Base-by-base conservation (phyloP, 1,140 invertebrate genomes). In the Ips typographus region DNA sequence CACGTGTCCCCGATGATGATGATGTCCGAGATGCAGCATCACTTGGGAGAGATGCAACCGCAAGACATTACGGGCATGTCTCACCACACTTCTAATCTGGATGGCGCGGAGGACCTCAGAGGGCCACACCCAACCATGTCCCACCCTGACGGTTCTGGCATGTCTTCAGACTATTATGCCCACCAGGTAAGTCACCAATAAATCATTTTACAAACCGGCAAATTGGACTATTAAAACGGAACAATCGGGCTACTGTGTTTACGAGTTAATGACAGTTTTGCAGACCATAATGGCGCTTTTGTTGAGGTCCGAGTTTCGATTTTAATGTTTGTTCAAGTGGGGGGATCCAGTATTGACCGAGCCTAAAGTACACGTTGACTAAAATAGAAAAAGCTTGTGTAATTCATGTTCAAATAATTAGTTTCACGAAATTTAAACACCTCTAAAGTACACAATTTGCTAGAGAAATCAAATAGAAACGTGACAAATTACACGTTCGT, bases 1-100 rank as follows among this genome's bases (percentile, higher is more conserved):
- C 77, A 78, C 72, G 78, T 80, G 65, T 77, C 79, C 71, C 78
- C 79, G 56, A 64, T 80, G 60, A 77, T 80, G 73, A 78, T 80
- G 75, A 78, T 78, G 58, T 77, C 79, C 70, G 73, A 74, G 67
- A 76, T 78, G 73, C 77, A 78, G 36, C 68, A 77, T 70, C 72
- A 77, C 41, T 75, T 73, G 43, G 72, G 74, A 42, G 64, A 73
- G 56, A 70, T 73, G 51, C 68, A 71, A 60, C 76, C 77, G 49
- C 72, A 75, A 47, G 71, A 72, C 44, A 63, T 72, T 55, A 41
- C 68, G 40, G 3, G 1, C 3, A 49, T 47, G 40, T 22, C 36
- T 60, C 51, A 57, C 58, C 49, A 53, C 5, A 51, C 62, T 36
- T 55, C 39, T 5, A 41, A 39, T 40, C n/a, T 70, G 61, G 56